Percentiles rank a stretch among this genome's conserved stretches.
Evolutionary conservation across 2,888 invertebrate genomes (phyloP).

Genomic region (Plebejus anna): DNA sequence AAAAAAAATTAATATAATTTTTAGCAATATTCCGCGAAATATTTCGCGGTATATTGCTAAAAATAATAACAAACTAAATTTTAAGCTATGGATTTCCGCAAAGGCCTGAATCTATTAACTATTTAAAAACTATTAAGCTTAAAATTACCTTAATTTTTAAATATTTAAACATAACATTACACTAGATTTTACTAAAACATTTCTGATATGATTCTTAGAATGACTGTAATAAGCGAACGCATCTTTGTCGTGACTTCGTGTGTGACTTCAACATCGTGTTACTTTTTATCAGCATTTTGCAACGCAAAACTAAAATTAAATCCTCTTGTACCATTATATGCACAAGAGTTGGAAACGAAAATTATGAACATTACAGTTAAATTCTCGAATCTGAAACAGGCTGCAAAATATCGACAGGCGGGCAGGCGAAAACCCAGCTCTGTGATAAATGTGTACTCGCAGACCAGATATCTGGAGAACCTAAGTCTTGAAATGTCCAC

Average conservation of each 20-base stretch:
- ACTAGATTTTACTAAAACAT: not conserved
- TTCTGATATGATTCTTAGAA: not conserved
- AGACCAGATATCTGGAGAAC: conserved; percentile 45
- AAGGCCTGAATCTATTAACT: too few relatives aligned
- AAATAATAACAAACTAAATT: too few relatives aligned
- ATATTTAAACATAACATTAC: too few relatives aligned
- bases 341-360: not conserved
- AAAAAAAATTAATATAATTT: too few relatives aligned
- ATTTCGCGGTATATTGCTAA: too few relatives aligned
- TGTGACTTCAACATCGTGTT: not conserved
- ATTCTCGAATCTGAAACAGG: conserved; percentile 18
- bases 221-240: not conserved
- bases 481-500: conserved; percentile 52
- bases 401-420: conserved; percentile 27
- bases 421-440: conserved; percentile 30
- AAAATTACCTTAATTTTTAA: too few relatives aligned
- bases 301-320: conserved; percentile 6
- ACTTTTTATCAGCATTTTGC: not conserved
- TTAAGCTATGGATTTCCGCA: too few relatives aligned
- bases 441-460: conserved; percentile 52
- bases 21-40: too few relatives aligned
- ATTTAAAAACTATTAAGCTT: too few relatives aligned
- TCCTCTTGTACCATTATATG: not conserved
- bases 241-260: conserved; percentile 9
- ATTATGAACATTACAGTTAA: conserved; percentile 3